Conservation (phyloP, 30 jellyfish, hydroid and myxozoan genomes). For the Rhopilema esculentum region DNA sequence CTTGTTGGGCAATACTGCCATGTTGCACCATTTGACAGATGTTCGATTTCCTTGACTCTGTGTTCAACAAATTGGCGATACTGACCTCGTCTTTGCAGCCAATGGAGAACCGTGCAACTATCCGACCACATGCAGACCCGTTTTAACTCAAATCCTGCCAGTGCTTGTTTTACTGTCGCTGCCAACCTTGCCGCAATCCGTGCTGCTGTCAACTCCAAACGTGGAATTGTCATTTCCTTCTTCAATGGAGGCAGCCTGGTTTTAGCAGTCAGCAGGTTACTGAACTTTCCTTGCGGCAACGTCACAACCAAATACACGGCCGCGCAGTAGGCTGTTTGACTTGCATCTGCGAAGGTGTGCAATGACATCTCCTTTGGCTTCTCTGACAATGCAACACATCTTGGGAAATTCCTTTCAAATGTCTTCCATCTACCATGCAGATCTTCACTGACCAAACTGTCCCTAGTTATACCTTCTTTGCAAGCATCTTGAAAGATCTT, state of each 20-base stretch:
- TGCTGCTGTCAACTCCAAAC: conserved; percentile 18
- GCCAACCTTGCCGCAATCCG: conserved; percentile 16
- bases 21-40: conserved; percentile 4
- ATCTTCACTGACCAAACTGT: too few species aligned
- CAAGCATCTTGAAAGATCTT: not conserved
- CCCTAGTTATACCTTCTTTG: not conserved
- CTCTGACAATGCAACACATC: too few species aligned
- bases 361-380: too few species aligned
- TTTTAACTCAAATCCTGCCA: conserved; percentile 8
- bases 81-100: conserved; percentile 27
- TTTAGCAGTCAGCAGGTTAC: conserved; percentile 3
- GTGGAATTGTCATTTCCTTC: conserved; percentile 23
- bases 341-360: not conserved
- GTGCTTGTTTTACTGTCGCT: not conserved
- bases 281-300: conserved; percentile 3
- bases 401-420: too few species aligned
- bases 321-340: not conserved
- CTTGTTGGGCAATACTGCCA: conserved; percentile 63
- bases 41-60: conserved; percentile 54
- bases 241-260: conserved; percentile 27
- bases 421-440: too few species aligned
- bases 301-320: not conserved
- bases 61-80: conserved; percentile 21
- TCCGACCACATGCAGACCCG: conserved; percentile 40
- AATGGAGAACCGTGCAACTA: conserved; percentile 40